Evolutionary conservation across 2,888 invertebrate genomes (phyloP).

Genomic region (Athripsodes cinereus): DNA sequence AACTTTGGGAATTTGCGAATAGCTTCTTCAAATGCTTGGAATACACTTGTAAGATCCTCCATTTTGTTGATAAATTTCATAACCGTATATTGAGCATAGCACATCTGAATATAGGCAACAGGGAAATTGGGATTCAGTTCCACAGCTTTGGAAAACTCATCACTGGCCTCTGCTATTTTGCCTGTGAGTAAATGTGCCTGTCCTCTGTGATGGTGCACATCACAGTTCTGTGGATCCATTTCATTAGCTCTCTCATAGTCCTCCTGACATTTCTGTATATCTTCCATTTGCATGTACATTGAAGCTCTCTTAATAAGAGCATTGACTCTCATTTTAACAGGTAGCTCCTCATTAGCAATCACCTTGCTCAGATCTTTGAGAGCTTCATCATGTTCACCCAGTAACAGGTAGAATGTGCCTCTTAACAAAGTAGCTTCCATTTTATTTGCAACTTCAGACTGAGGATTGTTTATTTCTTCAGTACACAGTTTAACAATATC

Average conservation of each 20-base stretch:
- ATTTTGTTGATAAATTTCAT: conserved; percentile 16
- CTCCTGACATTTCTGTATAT: conserved; percentile 64
- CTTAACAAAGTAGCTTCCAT: conserved; percentile 72
- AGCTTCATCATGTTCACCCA: conserved; percentile 69
- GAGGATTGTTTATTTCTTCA: conserved; percentile 59
- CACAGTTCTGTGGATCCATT: conserved; percentile 74
- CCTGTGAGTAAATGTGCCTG: conserved; percentile 81
- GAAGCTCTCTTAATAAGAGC: conserved; percentile 86
- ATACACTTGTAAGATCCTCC: conserved; percentile 56
- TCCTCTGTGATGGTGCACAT: conserved; percentile 90
- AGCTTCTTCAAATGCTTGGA: conserved; percentile 68
- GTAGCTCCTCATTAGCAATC: conserved; percentile 55
- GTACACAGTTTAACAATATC: conserved; percentile 73
- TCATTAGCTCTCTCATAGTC: conserved; percentile 75
- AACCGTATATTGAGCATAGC: conserved; percentile 78
- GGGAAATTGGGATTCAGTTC: conserved; percentile 77
- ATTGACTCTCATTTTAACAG: conserved; percentile 64
- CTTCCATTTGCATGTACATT: conserved; percentile 72
- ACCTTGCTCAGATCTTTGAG: conserved; percentile 65
- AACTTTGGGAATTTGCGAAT: conserved; percentile 76
- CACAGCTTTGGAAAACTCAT: conserved; percentile 78
- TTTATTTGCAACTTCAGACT: conserved; percentile 51
- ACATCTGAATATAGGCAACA: conserved; percentile 84
- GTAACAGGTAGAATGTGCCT: conserved; percentile 76
- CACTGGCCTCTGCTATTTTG: conserved; percentile 70